Evolutionary conservation across 2,797 vertebrate species (phyloP).

Genomic region (Silurus aristotelis): DNA sequence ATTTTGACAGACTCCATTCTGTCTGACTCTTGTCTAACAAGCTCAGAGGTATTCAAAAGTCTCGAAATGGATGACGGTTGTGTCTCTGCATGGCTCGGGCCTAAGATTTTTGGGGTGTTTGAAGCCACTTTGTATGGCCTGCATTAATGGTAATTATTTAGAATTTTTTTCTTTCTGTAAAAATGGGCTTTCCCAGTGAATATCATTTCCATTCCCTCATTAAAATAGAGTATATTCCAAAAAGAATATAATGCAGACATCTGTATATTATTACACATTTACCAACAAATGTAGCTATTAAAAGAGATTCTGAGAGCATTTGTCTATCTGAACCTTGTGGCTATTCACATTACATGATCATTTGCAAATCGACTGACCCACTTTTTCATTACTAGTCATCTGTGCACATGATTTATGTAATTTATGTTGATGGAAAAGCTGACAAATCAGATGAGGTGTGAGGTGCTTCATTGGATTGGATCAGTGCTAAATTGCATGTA

Average conservation of each 20-base stretch:
- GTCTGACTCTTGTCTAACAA: background rate
- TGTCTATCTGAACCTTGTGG: background rate
- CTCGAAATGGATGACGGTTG: background rate
- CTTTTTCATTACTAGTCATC: constrained; percentile 15
- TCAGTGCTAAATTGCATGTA: constrained; percentile 45
- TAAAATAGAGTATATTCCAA: background rate
- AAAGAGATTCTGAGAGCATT: background rate
- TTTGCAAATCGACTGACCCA: constrained; percentile 14
- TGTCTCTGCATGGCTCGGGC: background rate
- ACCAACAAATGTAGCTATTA: background rate
- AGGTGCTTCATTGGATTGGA: constrained; percentile 5
- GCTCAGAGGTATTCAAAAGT: background rate
- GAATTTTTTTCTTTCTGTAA: background rate
- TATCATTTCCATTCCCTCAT: background rate
- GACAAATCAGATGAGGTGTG: constrained; percentile 21
- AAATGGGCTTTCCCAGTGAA: background rate
- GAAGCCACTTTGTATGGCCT: background rate
- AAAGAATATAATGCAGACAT: background rate
- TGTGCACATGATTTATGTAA: background rate
- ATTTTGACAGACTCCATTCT: constrained; percentile 3
- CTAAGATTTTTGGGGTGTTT: background rate
- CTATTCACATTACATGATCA: background rate
- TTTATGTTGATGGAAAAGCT: constrained; percentile 23
- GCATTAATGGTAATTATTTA: background rate
- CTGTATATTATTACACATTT: background rate